Percentiles rank a stretch among this genome's conserved stretches.
Conservation (phyloP, 2,888 invertebrate genomes). For the Phragmatobia fuliginosa region DNA sequence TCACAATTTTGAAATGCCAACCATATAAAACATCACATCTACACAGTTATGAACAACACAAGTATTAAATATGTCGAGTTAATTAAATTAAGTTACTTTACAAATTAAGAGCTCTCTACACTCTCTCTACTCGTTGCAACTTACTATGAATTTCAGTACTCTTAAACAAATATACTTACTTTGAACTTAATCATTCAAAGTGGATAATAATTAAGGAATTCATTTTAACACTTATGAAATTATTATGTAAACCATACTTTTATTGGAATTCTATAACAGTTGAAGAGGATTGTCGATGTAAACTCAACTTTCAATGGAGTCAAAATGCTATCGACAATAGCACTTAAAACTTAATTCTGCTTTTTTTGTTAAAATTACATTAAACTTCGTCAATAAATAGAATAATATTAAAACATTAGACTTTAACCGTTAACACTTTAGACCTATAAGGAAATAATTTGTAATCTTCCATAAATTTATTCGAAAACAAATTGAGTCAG, state of each 20-base stretch:
- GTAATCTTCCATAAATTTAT: too few species aligned
- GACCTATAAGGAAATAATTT: too few species aligned
- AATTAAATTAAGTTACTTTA: constrained; percentile 7
- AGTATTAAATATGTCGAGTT: background rate
- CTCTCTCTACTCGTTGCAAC: constrained; percentile 16
- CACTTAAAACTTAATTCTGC: constrained; percentile 31
- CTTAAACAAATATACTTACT: constrained; percentile 10
- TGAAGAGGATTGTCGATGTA: constrained; percentile 36
- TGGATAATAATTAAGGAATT: constrained; percentile 12
- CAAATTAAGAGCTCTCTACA: constrained; percentile 2
- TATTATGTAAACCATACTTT: background rate
- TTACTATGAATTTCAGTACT: constrained; percentile 18
- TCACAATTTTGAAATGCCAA: too few species aligned
- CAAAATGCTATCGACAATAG: constrained; percentile 26
- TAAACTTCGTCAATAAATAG: constrained; percentile 4
- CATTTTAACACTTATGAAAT: background rate
- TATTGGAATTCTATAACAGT: constrained; percentile 22
- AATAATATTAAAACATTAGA: too few species aligned
- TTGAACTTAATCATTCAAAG: constrained; percentile 20
- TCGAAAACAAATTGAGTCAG: too few species aligned
- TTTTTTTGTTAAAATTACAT: constrained; percentile 16
- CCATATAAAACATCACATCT: background rate
- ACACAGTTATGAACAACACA: background rate
- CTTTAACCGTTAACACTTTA: too few species aligned
- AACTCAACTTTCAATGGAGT: constrained; percentile 29